Percentiles rank a stretch among this genome's conserved stretches.
These are phyloP conservation scores for Pipistrellus kuhlii DNA, from an alignment of 2,797 vertebrate genomes.

Conservation along the genomic window DNA sequence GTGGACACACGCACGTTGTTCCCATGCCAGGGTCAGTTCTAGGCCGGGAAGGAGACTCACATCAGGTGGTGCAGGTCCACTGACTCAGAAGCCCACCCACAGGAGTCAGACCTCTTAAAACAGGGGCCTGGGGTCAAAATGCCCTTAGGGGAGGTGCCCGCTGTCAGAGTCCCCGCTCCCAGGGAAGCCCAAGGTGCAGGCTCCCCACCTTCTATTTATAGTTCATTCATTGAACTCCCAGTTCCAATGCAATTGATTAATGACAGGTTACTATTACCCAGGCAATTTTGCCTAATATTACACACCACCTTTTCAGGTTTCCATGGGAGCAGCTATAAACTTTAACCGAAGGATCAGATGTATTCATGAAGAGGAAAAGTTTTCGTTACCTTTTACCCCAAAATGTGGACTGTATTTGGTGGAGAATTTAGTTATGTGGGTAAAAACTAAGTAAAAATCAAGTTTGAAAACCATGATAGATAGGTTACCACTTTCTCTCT, in stretches of 20 bases:
- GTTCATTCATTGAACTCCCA: not conserved
- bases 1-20: fast-evolving
- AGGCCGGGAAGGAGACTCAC: not conserved
- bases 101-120: not conserved
- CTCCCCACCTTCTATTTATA: not conserved
- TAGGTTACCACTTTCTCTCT: not conserved
- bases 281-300: not conserved
- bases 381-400: not conserved
- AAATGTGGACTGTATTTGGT: not conserved
- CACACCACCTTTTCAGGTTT: not conserved
- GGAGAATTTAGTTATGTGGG: not conserved
- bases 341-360: not conserved
- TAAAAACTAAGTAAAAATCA: not conserved
- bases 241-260: not conserved
- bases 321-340: not conserved
- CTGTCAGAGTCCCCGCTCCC: not conserved
- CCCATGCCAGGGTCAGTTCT: not conserved
- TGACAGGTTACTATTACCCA: not conserved
- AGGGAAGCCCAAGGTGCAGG: not conserved
- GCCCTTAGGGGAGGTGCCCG: no score
- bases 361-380: not conserved
- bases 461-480: no score
- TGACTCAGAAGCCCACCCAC: not conserved
- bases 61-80: not conserved
- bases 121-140: not conserved